A percentile compares a stretch with the other conserved stretches of the same genome.
Conservation (phyloP, 2,888 invertebrate genomes). For the Metacarcinus magister region DNA sequence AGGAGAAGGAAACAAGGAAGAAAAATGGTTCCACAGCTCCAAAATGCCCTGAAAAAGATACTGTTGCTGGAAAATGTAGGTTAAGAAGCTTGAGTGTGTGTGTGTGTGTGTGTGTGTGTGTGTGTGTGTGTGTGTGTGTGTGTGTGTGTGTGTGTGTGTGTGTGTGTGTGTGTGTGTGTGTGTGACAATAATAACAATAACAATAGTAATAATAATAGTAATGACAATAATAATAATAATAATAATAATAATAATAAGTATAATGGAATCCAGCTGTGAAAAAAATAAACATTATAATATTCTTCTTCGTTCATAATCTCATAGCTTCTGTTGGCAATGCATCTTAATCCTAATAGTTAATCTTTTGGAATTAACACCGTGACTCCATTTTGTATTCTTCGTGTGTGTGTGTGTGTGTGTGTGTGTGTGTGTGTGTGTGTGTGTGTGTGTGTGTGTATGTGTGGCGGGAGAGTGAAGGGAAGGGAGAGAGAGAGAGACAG, state of each 20-base stretch:
- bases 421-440: too few relatives aligned
- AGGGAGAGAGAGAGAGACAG: conserved; percentile 26
- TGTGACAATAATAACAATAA: too few relatives aligned
- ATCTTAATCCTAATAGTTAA: neutral
- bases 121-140: neutral
- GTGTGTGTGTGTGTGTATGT: neutral
- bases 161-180: neutral
- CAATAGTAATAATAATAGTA: too few relatives aligned
- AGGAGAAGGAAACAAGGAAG: neutral
- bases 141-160: neutral
- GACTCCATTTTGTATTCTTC: neutral
- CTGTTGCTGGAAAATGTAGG: neutral
- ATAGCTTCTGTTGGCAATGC: neutral
- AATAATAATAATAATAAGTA: too few relatives aligned
- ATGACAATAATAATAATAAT: too few relatives aligned
- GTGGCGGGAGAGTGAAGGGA: neutral
- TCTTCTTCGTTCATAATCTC: neutral
- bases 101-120: neutral
- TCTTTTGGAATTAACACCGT: neutral
- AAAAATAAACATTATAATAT: neutral
- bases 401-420: too few relatives aligned
- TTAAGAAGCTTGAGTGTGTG: neutral
- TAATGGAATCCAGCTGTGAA: too few relatives aligned
- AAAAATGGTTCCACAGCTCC: neutral
- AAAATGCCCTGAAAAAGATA: neutral